phyloP scores from a whole-genome alignment of 2,113 vertebrate species.

The Proteles cristata region DNA sequence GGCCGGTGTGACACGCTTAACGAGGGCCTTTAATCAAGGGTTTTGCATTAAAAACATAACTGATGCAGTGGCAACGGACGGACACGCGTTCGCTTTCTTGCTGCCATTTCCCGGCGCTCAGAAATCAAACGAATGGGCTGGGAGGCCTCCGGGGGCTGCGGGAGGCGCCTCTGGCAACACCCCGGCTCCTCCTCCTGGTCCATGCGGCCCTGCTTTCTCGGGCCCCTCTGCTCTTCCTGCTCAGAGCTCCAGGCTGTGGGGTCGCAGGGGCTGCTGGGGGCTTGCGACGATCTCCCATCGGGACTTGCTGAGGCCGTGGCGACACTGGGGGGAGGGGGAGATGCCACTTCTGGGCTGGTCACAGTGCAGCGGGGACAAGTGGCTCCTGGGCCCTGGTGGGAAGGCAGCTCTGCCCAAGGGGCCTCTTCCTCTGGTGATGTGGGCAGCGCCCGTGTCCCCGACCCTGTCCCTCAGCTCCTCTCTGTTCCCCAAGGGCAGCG shows the following conservation, averaged over 20 bases:
- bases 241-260: background rate
- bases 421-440: fast-evolving
- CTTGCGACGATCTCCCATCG: background rate
- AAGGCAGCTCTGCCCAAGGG: background rate
- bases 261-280: background rate
- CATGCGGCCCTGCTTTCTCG: background rate
- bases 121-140: constrained; percentile 23
- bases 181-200: background rate
- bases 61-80: constrained; percentile 38
- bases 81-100: background rate
- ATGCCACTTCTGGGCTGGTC: background rate
- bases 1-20: background rate
- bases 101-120: background rate
- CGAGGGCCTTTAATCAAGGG: constrained; percentile 55
- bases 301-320: no score
- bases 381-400: background rate
- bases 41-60: constrained; percentile 40
- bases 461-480: background rate
- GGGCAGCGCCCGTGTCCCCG: fast-evolving
- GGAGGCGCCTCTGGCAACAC: background rate
- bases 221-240: background rate
- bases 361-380: no score
- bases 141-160: background rate
- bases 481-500: no score
- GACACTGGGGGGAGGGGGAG: no score